Conservation (phyloP, 35 echinoderm and acorn worm genomes). For the Lytechinus variegatus region DNA sequence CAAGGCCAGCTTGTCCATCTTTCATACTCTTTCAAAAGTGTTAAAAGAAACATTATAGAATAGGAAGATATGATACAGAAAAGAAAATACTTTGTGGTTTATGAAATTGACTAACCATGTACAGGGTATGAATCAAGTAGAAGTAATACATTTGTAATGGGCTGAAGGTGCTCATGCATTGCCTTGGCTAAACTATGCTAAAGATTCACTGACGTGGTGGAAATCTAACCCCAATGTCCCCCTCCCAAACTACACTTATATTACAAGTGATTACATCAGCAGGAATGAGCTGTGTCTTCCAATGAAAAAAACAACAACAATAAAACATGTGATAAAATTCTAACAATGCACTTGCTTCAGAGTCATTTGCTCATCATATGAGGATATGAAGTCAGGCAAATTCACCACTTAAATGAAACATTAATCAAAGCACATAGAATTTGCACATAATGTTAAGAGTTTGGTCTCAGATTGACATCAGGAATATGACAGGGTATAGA, state of each 20-base stretch:
- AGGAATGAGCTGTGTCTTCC: not conserved
- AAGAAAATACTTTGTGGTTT: not conserved
- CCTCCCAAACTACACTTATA: not conserved
- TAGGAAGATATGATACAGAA: too few relatives aligned
- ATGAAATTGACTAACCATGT: not conserved
- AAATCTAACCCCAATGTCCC: too few relatives aligned
- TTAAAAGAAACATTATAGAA: too few relatives aligned
- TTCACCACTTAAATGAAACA: too few relatives aligned
- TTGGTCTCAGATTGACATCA: not conserved
- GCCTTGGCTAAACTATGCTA: too few relatives aligned
- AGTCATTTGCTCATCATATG: not conserved
- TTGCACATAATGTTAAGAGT: not conserved
- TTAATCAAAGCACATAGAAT: too few relatives aligned
- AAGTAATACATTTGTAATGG: too few relatives aligned
- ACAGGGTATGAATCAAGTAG: too few relatives aligned
- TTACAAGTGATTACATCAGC: not conserved
- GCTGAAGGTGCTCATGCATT: too few relatives aligned
- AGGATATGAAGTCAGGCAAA: not conserved
- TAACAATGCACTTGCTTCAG: not conserved
- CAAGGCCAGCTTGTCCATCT: too few relatives aligned
- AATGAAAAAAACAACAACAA: not conserved
- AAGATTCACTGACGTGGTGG: too few relatives aligned
- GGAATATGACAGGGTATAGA: not conserved
- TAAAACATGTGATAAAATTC: not conserved
- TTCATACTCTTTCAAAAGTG: too few relatives aligned